Evolutionary conservation across 2,888 invertebrate genomes (phyloP), one percentile per base, ranked within the genome.

Genomic region (Bellardia bayeri): DNA sequence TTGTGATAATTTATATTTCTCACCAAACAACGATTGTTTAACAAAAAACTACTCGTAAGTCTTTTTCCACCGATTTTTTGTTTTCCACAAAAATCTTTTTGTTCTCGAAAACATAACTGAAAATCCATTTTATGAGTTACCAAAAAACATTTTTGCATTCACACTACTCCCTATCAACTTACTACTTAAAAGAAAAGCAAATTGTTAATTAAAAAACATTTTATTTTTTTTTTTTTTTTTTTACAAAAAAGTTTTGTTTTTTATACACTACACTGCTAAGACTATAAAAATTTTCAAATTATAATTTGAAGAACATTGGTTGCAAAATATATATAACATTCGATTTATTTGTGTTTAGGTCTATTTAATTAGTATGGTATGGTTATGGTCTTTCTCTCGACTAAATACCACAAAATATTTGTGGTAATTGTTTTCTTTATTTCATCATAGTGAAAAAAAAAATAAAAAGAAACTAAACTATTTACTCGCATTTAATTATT

Each of bases 261-360:
- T 23, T 79, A 80, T 81, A 83, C 81, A 72, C 13, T 79, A 56
- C 66, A 76, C 45, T 78, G 42, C 66, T 78, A 87, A 81, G 81
- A 84, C 81, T 87, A 84, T 76, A 54, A 82, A 81, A 68, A 66
- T 42, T 30, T 76, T 82, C 66, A 58, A 75, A 72, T 79, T 78
- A 83, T 63, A 16, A 63, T 83, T 76, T 76, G 66, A 83, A 87
- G 58, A 72, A 80, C 69, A 54, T 76, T 84, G 63, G 63, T 82
- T 81, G 76, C 75, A 84, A 87, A 76, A 72, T 23, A 80, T 61
- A 51, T 85, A 79, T 72, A 80, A 86, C 79, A 82, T 54, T 83
- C 49, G 71, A 66, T 76, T 83, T 16, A 58, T 68, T 82, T 42
- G n/a, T 80, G 23, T 45, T 37, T 82, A 79, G 49, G 23, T 51